Evolutionary conservation across 1,140 invertebrate genomes (phyloP), one percentile per base, ranked within the genome.

Genomic region (Eupristina koningsbergeri): DNA sequence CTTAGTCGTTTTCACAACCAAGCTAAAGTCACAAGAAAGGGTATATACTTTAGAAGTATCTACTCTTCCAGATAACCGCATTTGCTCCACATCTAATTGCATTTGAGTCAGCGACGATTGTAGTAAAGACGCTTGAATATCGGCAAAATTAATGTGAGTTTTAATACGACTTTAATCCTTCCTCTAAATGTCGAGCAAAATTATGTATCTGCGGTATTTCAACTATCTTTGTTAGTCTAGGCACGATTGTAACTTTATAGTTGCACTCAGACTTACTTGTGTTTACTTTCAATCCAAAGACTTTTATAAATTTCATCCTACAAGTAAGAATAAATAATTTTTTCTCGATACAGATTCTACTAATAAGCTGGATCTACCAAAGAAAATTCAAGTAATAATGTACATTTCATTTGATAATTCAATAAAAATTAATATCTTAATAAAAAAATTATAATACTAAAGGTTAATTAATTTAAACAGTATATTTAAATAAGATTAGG

Each of bases 71-170:
- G 19, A 75, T 31, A 78, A 39, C 7, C 39, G 29, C n/a, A 9
- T 50, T 29, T 53, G 17, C 80, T 22, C 63, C 50, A 17, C 22
- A 15, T 45, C 29, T 81, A 81, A 81, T 81, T 81, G 80, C 41
- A 81, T 81, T 81, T 75, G 29, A 73, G 80, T 76, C 80, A 81
- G 64, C 36, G n/a, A 11, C 80, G n/a, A 74, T 53, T 80, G 41
- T 26, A 73, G 63, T 39, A 5, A 69, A n/a, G 34, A 39, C 11
- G 34, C 3, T 39, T 45, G 34, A 69, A 45, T 73, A 73, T 81
- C 34, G 53, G 53, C 15, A 26, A 81, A 81, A 81, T 81, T 81
- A 75, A 74, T 36, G 71, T 8, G 39, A 81, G 58, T 64, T 81
- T 64, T 73, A 81, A 75, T n/a, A 47, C n/a, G 29, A 76, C 47